Base-by-base conservation (phyloP, 2,888 invertebrate genomes). In the Gerris lacustris region DNA sequence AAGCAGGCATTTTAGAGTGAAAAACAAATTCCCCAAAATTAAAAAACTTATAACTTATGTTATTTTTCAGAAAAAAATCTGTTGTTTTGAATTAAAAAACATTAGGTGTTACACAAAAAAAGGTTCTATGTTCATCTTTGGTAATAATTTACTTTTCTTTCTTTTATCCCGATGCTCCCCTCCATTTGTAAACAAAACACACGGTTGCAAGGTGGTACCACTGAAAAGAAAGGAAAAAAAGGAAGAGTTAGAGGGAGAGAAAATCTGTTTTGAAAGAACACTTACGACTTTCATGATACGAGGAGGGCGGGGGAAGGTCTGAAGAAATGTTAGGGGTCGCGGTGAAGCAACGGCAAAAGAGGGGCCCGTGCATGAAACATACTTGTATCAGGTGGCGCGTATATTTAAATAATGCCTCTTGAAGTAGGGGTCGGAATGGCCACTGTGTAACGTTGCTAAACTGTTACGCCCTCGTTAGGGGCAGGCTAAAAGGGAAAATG, bases 231-330 rank as follows among this genome's bases (percentile, higher is more conserved):
- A 11, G 55, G 55, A 31, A 31, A 31, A 31, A 31, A 31, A 31
- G 31, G 31, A 31, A 31, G 31, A 55, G 55, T 9, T 55, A 15
- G 55, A 55, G 55, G 55, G 55, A 55, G 55, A 55, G 55, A 55
- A 55, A 55, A 55, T 55, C 55, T 55, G 55, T 55, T 55, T 55
- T 55, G 55, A 55, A 55, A 55, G 55, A 55, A 55, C 55, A 55
- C 55, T 55, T 55, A 55, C 55, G 55, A 55, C 55, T 55, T 55
- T 55, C 15, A 9, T 31, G 31, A 31, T 31, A 31, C 31, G 31
- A 31, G 31, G 31, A 31, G 31, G 31, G 15, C 55, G 15, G 55
- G 15, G 55, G 55, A 15, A 55, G 15, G 15, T 15, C 55, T 55
- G 55, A 15, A 55, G 55, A 55, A 55, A 55, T 55, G 55, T 55